These are phyloP conservation scores for Drosophila parvula DNA, from an alignment of 1,140 invertebrate species.

Conservation along the genomic window DNA sequence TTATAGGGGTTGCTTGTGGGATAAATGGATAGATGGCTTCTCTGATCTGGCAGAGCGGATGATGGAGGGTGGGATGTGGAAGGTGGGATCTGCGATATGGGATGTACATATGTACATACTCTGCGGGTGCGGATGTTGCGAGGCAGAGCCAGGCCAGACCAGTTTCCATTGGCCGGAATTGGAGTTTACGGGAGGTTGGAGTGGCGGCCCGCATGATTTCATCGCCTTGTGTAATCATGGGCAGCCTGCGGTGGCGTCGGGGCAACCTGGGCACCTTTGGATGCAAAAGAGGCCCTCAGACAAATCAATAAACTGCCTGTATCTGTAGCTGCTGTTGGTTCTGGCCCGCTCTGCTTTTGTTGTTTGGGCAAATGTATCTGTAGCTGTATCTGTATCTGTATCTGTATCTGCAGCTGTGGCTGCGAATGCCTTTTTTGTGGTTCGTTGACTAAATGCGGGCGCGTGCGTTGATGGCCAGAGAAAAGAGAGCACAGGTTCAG, in stretches of 20 bases:
- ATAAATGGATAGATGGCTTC: constrained; percentile 10
- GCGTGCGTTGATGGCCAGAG: constrained; percentile 67
- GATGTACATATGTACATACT: background rate
- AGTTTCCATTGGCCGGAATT: constrained; percentile 59
- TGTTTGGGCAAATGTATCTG: constrained; percentile 20
- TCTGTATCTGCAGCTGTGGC: constrained; percentile 70
- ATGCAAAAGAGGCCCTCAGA: constrained; percentile 59
- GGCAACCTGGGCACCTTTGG: constrained; percentile 5
- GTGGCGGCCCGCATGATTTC: constrained; percentile 71
- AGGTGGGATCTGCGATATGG: constrained; percentile 6
- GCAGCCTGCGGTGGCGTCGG: constrained; percentile 6
- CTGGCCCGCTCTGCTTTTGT: constrained; percentile 2
- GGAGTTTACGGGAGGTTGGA: background rate
- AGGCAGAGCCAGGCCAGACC: constrained; percentile 9
- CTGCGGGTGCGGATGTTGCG: constrained; percentile 43
- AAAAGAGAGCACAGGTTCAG: constrained; percentile 51
- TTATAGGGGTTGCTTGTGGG: constrained; percentile 63
- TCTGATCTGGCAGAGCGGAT: constrained; percentile 14
- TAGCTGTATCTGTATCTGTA: constrained; percentile 27
- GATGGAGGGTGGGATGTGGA: constrained; percentile 11
- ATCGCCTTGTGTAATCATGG: constrained; percentile 58
- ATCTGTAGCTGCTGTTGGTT: constrained; percentile 41
- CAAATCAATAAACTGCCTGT: constrained; percentile 59
- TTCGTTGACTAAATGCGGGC: constrained; percentile 81
- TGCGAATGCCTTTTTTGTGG: constrained; percentile 62